A percentile compares a stretch with the other conserved stretches of the same genome.
Evolutionary conservation across 2,113 vertebrate species (phyloP).

Genomic region (Macquaria ambigua): DNA sequence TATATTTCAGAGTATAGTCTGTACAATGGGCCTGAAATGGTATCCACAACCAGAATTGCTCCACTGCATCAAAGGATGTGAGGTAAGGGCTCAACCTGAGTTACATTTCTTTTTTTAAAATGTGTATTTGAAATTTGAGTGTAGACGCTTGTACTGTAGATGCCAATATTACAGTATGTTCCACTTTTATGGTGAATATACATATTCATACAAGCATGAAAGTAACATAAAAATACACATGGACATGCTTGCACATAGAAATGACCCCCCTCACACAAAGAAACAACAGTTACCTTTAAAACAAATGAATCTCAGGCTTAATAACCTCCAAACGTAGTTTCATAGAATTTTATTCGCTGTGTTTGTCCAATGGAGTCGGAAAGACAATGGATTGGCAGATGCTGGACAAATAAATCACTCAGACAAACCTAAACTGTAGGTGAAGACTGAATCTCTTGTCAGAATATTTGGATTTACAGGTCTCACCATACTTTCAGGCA

Average conservation of each 20-base stretch:
- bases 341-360: conserved; percentile 12
- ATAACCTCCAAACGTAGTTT: conserved; percentile 17
- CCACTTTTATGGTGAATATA: not conserved
- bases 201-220: not conserved
- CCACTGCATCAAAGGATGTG: conserved; percentile 97
- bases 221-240: not conserved
- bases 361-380: conserved; percentile 16
- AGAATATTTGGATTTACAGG: conserved; percentile 4
- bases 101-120: too few relatives aligned
- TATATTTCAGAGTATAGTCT: conserved; percentile 90
- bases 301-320: not conserved
- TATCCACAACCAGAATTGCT: conserved; percentile 93
- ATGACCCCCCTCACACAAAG: not conserved
- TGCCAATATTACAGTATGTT: not conserved
- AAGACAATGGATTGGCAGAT: conserved; percentile 19
- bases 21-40: conserved; percentile 96
- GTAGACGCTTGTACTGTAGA: not conserved
- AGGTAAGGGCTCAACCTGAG: conserved; percentile 84
- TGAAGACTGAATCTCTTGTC: conserved; percentile 18
- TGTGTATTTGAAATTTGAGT: too few relatives aligned
- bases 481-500: conserved; percentile 12
- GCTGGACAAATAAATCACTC: conserved; percentile 3
- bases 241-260: not conserved
- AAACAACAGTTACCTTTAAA: not conserved
- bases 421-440: not conserved